A percentile compares a stretch with the other conserved stretches of the same genome.
These are phyloP conservation scores for Pleuronectes platessa DNA, from an alignment of 2,113 vertebrate species.

Conservation along the genomic window DNA sequence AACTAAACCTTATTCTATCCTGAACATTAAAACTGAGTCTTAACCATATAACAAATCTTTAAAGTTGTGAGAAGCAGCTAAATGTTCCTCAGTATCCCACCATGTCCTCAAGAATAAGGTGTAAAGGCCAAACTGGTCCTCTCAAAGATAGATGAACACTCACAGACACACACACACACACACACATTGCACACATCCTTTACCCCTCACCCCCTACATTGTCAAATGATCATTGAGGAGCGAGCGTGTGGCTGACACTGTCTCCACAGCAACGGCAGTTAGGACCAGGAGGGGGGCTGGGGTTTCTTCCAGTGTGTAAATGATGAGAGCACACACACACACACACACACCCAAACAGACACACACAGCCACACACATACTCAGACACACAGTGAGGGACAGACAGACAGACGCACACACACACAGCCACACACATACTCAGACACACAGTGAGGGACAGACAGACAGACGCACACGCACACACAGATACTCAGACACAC, in stretches of 20 bases:
- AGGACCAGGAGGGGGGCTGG: slow-evolving; percentile 72
- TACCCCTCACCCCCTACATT: slow-evolving; percentile 66
- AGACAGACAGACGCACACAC: slow-evolving; percentile 16
- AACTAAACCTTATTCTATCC: not conserved
- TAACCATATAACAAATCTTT: not conserved
- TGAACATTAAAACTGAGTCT: not conserved
- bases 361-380: slow-evolving; percentile 26
- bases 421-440: slow-evolving; percentile 28
- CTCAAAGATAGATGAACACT: not conserved
- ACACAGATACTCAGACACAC: slow-evolving; percentile 33
- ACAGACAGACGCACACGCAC: slow-evolving; percentile 9
- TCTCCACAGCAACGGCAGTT: slow-evolving; percentile 79
- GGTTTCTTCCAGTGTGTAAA: slow-evolving; percentile 71
- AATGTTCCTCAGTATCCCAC: not conserved
- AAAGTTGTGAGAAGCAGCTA: not conserved
- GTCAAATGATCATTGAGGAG: slow-evolving; percentile 80
- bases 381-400: slow-evolving; percentile 21
- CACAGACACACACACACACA: not conserved
- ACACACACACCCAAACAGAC: slow-evolving; percentile 7
- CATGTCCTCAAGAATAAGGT: not conserved
- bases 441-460: slow-evolving; percentile 25
- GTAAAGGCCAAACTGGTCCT: not conserved
- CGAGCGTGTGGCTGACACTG: slow-evolving; percentile 74
- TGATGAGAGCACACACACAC: slow-evolving; percentile 51
- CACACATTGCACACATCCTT: slow-evolving; percentile 35